phyloP scores from a whole-genome alignment of 2,113 vertebrate genomes.

The Heliornis fulica region DNA sequence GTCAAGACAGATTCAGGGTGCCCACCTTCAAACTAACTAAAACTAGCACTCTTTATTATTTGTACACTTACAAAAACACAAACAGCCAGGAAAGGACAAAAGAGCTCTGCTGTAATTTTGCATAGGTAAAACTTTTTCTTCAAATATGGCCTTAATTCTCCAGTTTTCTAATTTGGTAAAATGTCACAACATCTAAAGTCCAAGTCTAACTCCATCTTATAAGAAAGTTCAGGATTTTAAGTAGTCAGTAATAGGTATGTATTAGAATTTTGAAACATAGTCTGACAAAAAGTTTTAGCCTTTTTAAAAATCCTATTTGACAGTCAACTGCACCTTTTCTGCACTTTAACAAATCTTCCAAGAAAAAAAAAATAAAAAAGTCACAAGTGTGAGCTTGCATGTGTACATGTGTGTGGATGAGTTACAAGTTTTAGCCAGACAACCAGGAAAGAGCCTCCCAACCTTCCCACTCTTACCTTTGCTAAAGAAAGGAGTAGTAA shows the following conservation, averaged over 20 bases:
- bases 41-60: background rate
- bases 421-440: background rate
- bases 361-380: too few species aligned
- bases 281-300: background rate
- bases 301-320: background rate
- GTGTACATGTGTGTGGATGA: rapidly evolving
- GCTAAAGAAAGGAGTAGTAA: background rate
- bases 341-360: background rate
- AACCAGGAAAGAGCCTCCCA: background rate
- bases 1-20: background rate
- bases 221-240: background rate
- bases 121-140: background rate
- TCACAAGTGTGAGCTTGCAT: background rate
- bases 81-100: background rate
- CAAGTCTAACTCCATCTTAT: background rate
- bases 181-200: background rate
- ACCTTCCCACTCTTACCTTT: background rate
- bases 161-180: background rate
- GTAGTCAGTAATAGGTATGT: background rate
- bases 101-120: background rate
- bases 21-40: background rate
- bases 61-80: background rate
- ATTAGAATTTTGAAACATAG: background rate
- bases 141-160: background rate
- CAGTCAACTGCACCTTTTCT: background rate